phyloP scores from a whole-genome alignment of 2,797 vertebrate species.

The Semotilus atromaculatus region DNA sequence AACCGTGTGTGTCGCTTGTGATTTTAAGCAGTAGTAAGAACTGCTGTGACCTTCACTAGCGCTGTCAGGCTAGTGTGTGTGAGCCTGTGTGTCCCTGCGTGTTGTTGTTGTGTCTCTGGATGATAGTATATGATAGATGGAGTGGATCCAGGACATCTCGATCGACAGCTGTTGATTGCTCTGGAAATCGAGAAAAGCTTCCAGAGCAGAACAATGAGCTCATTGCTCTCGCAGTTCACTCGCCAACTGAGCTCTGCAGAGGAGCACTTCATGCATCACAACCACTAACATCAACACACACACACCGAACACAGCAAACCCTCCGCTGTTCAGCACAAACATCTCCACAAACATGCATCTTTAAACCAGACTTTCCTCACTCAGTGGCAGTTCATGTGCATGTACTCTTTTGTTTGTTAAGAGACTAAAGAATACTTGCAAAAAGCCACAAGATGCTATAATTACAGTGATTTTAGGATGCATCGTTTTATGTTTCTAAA shows the following conservation, averaged over 20 bases:
- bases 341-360: not conserved
- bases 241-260: constrained; percentile 73
- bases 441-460: too few species aligned
- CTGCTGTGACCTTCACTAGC: not conserved
- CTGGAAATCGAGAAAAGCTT: constrained; percentile 82
- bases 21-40: too few species aligned
- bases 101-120: constrained; percentile 80
- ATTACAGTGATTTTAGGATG: not conserved
- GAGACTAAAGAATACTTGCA: not conserved
- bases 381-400: not conserved
- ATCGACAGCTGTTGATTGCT: constrained; percentile 88
- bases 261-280: constrained; percentile 81
- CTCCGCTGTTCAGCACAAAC: not conserved
- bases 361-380: not conserved
- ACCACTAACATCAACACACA: constrained; percentile 72
- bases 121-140: constrained; percentile 82
- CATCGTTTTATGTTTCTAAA: not conserved
- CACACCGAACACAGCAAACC: too few species aligned
- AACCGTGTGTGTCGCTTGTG: too few species aligned
- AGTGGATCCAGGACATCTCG: constrained; percentile 83
- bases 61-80: not conserved
- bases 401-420: not conserved
- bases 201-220: constrained; percentile 85
- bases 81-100: constrained; percentile 46
- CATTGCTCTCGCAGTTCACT: constrained; percentile 80